These are phyloP conservation scores for Notospermus geniculatus DNA, from an alignment of 1,140 invertebrate genomes.

Conservation along the genomic window DNA sequence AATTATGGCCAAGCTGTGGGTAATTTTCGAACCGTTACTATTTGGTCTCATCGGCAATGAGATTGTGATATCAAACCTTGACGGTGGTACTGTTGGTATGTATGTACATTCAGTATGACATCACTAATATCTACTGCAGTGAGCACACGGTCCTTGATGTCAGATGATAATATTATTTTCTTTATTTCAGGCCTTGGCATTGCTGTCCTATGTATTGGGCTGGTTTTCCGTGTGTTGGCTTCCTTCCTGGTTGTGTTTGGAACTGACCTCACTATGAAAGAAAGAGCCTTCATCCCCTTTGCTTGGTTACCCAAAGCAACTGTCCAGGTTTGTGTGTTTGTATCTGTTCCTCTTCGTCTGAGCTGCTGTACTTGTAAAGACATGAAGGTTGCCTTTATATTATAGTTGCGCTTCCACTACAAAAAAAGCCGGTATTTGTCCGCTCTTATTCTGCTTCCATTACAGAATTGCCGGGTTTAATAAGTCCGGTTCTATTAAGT, in stretches of 20 bases:
- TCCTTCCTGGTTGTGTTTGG: slow-evolving; percentile 64
- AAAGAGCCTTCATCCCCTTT: slow-evolving; percentile 83
- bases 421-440: no score
- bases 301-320: slow-evolving; percentile 88
- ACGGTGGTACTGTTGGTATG: slow-evolving; percentile 43
- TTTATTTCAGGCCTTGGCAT: slow-evolving; percentile 57
- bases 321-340: slow-evolving; percentile 41
- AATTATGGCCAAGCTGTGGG: slow-evolving; percentile 84
- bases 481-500: no score
- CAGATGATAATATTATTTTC: no score
- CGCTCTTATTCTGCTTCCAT: no score
- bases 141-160: no score
- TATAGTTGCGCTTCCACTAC: no score
- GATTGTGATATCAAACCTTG: slow-evolving; percentile 59
- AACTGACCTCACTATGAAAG: slow-evolving; percentile 73
- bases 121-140: no score
- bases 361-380: no score
- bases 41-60: slow-evolving; percentile 87
- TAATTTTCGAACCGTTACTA: slow-evolving; percentile 88
- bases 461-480: no score
- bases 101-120: neutral
- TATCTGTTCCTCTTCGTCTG: neutral
- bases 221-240: slow-evolving; percentile 61
- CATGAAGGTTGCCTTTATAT: no score
- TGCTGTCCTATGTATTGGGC: slow-evolving; percentile 59